phyloP scores from a whole-genome alignment of 2,888 invertebrate genomes.

The Aphrophora alni region DNA sequence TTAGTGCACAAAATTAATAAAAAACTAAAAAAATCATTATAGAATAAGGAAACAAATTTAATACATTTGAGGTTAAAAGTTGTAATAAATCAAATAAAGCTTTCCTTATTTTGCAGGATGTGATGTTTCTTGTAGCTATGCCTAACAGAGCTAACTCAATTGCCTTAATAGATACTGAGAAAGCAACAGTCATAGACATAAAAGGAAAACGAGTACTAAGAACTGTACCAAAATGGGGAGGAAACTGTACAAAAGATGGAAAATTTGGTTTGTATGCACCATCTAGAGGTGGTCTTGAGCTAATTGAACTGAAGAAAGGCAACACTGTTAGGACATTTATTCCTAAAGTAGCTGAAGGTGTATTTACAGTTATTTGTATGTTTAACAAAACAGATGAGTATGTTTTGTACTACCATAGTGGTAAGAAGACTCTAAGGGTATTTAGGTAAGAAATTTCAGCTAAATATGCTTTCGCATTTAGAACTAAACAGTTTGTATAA shows the following conservation, averaged over 20 bases:
- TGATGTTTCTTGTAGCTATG: slow-evolving; percentile 76
- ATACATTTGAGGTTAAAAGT: no score
- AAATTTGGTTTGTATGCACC: slow-evolving; percentile 94
- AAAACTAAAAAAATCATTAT: no score
- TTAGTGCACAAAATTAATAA: no score
- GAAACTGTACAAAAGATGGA: slow-evolving; percentile 84
- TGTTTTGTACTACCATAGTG: slow-evolving; percentile 96
- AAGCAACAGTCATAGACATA: slow-evolving; percentile 89
- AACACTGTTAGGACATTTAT: slow-evolving; percentile 88
- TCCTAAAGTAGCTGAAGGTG: slow-evolving; percentile 94
- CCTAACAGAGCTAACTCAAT: slow-evolving; percentile 86
- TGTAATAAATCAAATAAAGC: no score
- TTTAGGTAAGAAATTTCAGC: slow-evolving; percentile 69
- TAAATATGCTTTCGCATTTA: neutral
- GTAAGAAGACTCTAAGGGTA: slow-evolving; percentile 90
- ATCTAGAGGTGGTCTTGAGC: slow-evolving; percentile 89
- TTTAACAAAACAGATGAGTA: slow-evolving; percentile 95
- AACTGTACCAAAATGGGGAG: slow-evolving; percentile 91
- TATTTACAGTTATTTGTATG: slow-evolving; percentile 93
- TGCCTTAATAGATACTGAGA: slow-evolving; percentile 88
- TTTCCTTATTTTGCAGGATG: slow-evolving; percentile 65
- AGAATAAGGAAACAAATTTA: no score
- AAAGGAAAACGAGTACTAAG: slow-evolving; percentile 87
- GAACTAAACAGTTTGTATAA: no score
- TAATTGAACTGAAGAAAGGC: slow-evolving; percentile 90